These are phyloP conservation scores for Anticlea derivata DNA, from an alignment of 2,888 invertebrate species.

Conservation along the genomic window DNA sequence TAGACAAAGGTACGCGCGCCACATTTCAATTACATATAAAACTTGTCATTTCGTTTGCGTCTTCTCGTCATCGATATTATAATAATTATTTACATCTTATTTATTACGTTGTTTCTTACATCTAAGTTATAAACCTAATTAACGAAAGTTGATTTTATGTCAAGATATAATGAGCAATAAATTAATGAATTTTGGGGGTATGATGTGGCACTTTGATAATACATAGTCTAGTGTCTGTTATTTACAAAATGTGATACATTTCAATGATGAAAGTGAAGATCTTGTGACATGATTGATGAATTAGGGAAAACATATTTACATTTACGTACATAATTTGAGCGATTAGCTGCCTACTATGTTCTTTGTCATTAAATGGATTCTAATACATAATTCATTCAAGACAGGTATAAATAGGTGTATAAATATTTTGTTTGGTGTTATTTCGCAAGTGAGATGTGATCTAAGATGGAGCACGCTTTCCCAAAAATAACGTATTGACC, in stretches of 20 bases:
- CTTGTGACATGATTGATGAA: conserved; percentile 50
- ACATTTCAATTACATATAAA: conserved; percentile 33
- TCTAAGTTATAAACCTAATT: conserved; percentile 74
- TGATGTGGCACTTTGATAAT: conserved; percentile 67
- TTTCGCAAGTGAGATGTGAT: too few relatives aligned
- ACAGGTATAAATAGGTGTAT: too few relatives aligned
- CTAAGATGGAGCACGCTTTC: too few relatives aligned
- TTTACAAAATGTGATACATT: conserved; percentile 52
- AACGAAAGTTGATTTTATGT: conserved; percentile 69
- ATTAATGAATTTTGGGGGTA: conserved; percentile 75
- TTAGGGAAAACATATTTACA: conserved; percentile 60
- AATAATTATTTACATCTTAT: conserved; percentile 78
- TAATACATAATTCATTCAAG: background rate
- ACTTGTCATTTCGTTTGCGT: conserved; percentile 46
- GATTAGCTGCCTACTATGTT: conserved; percentile 64
- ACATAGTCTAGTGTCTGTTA: conserved; percentile 53
- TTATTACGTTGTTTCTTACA: conserved; percentile 55
- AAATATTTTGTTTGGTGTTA: too few relatives aligned
- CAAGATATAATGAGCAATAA: conserved; percentile 75
- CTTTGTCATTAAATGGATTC: conserved; percentile 69
- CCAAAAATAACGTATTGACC: too few relatives aligned
- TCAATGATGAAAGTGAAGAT: conserved; percentile 44
- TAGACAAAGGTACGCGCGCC: conserved; percentile 8
- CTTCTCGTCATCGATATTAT: conserved; percentile 45
- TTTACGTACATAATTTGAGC: conserved; percentile 57